Percentiles rank a stretch among this genome's conserved stretches.
phyloP scores from a whole-genome alignment of 2,797 vertebrate genomes.

The Merluccius polli region DNA sequence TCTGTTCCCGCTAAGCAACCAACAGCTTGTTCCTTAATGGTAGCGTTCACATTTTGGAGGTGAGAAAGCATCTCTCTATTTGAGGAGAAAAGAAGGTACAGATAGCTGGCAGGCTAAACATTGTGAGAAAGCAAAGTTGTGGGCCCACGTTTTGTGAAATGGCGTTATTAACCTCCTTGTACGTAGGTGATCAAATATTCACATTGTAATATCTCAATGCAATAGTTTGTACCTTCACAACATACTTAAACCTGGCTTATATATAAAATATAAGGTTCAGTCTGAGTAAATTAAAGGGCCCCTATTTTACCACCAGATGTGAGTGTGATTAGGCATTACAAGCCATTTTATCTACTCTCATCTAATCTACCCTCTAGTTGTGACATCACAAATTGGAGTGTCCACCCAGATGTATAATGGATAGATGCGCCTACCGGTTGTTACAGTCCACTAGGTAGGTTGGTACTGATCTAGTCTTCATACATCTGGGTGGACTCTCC shows the following conservation, averaged over 20 bases:
- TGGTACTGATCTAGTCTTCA: too few species aligned
- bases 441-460: too few species aligned
- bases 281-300: background rate
- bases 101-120: too few species aligned
- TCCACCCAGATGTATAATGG: too few species aligned
- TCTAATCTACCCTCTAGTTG: too few species aligned
- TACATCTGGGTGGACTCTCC: too few species aligned
- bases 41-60: background rate
- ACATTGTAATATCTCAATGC: background rate
- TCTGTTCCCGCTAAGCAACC: background rate
- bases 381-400: too few species aligned
- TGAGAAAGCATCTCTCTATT: background rate
- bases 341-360: too few species aligned
- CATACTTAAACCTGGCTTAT: background rate
- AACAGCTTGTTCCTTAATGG: background rate
- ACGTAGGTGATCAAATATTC: background rate
- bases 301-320: too few species aligned
- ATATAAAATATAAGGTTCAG: background rate
- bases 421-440: too few species aligned
- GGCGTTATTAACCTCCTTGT: background rate
- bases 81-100: background rate
- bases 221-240: conserved; percentile 2
- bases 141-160: background rate
- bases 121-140: too few species aligned
- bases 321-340: too few species aligned